A percentile compares a stretch with the other conserved stretches of the same genome.
phyloP scores from a whole-genome alignment of 2,113 vertebrate species.

The Strix uralensis region DNA sequence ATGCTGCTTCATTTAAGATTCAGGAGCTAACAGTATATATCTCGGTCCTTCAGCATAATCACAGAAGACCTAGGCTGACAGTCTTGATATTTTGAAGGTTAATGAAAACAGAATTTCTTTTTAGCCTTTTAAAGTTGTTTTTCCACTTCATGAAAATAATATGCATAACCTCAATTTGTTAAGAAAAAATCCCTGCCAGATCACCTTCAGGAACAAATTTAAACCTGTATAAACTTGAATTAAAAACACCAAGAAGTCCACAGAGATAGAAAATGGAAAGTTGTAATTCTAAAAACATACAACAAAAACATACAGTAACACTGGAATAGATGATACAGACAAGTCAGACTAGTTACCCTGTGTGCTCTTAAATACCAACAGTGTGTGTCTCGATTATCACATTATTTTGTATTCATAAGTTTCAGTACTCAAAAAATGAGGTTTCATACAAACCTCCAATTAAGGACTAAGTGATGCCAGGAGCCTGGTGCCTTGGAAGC shows the following conservation, averaged over 20 bases:
- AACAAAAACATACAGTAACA: background rate
- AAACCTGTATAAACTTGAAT: background rate
- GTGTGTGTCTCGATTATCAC: background rate
- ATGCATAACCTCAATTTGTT: background rate
- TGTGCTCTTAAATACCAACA: background rate
- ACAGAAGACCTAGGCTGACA: conserved; percentile 36
- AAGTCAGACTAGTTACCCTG: background rate
- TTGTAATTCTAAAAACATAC: background rate
- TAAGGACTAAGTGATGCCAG: conserved; percentile 36
- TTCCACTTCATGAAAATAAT: background rate
- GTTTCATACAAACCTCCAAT: conserved; percentile 45
- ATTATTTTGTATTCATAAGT: conserved; percentile 13
- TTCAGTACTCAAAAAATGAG: conserved; percentile 26
- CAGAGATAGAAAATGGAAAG: background rate
- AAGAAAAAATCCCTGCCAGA: background rate
- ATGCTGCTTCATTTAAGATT: conserved; percentile 53
- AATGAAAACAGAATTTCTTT: conserved; percentile 56
- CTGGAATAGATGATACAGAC: background rate
- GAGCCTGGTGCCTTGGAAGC: conserved; percentile 48
- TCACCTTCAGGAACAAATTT: background rate
- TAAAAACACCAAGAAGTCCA: background rate
- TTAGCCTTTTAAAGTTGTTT: conserved; percentile 60
- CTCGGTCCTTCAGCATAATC: conserved; percentile 37
- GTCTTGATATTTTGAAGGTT: conserved; percentile 57
- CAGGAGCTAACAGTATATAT: conserved; percentile 43